Evolutionary conservation across 1,140 invertebrate genomes (phyloP).

Genomic region (Meloidogyne floridensis): DNA sequence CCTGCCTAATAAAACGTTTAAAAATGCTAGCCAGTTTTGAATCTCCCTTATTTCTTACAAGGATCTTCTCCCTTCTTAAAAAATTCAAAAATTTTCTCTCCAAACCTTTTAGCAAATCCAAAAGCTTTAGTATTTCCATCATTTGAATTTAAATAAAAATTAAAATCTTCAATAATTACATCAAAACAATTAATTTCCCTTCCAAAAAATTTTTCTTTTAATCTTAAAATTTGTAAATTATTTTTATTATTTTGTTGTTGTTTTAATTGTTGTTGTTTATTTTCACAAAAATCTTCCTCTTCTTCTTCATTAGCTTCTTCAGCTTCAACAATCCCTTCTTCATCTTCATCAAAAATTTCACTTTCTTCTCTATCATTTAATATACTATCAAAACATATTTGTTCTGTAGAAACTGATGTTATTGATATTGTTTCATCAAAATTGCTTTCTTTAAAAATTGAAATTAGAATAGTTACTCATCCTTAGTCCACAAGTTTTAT

Average conservation of each 20-base stretch:
- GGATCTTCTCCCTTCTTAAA: neutral
- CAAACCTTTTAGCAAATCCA: constrained; percentile 30
- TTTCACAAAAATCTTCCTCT: neutral
- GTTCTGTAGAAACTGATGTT: constrained; percentile 22
- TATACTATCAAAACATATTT: constrained; percentile 4
- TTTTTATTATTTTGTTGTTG: too few relatives aligned
- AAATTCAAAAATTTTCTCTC: neutral
- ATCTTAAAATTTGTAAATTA: constrained; percentile 7
- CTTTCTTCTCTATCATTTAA: neutral
- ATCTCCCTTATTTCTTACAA: too few relatives aligned
- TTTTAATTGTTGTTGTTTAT: neutral
- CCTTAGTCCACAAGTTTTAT: too few relatives aligned
- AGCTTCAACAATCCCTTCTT: neutral
- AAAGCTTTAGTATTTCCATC: constrained; percentile 12
- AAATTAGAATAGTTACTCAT: too few relatives aligned
- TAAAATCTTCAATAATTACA: constrained; percentile 29
- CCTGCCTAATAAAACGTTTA: neutral
- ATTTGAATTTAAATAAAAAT: constrained; percentile 7
- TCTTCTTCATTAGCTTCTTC: constrained; percentile 18
- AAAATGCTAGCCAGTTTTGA: too few relatives aligned
- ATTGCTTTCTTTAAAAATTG: constrained; percentile 26
- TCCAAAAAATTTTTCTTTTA: constrained; percentile 23
- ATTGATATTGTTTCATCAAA: constrained; percentile 25
- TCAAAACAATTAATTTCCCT: constrained; percentile 36
- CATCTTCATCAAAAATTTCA: neutral